Evolutionary conservation across 2,888 invertebrate species (phyloP).

Genomic region (Fragum sueziense): DNA sequence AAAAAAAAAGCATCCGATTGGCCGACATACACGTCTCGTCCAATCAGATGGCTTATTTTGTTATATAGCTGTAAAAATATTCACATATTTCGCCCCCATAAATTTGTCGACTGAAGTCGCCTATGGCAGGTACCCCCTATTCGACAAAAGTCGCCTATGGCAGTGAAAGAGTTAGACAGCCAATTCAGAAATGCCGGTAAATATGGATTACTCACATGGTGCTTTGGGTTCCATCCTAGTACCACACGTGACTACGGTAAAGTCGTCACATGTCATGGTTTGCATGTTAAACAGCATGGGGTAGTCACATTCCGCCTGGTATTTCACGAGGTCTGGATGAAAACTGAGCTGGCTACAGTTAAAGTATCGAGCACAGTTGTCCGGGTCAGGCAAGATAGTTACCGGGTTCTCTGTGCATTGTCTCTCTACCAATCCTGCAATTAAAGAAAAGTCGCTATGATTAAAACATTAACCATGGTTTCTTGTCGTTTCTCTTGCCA

Average conservation of each 20-base stretch:
- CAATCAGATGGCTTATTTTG: too few species aligned
- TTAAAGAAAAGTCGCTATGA: background rate
- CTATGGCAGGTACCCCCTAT: too few species aligned
- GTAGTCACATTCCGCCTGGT: constrained; percentile 70
- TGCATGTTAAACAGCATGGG: constrained; percentile 65
- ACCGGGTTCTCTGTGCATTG: constrained; percentile 50
- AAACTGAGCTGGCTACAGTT: constrained; percentile 61
- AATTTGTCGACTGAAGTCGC: too few species aligned
- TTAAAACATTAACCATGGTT: too few species aligned
- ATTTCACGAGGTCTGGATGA: constrained; percentile 58
- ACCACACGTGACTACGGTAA: constrained; percentile 65
- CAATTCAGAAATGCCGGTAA: too few species aligned
- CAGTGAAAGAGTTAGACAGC: too few species aligned
- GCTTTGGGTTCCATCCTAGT: constrained; percentile 65
- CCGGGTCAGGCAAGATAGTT: constrained; percentile 61
- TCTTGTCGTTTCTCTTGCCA: too few species aligned
- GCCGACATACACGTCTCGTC: too few species aligned
- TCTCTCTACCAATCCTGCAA: constrained; percentile 59
- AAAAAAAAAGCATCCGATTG: too few species aligned
- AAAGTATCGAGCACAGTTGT: constrained; percentile 70
- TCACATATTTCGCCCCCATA: too few species aligned
- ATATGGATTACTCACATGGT: constrained; percentile 74
- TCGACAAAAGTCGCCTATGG: too few species aligned
- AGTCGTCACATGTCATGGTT: constrained; percentile 63
- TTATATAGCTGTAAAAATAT: too few species aligned